Percentiles rank a stretch among this genome's conserved stretches.
These are phyloP conservation scores for Potorous gilbertii DNA, from an alignment of 2,797 vertebrate species.

Conservation along the genomic window DNA sequence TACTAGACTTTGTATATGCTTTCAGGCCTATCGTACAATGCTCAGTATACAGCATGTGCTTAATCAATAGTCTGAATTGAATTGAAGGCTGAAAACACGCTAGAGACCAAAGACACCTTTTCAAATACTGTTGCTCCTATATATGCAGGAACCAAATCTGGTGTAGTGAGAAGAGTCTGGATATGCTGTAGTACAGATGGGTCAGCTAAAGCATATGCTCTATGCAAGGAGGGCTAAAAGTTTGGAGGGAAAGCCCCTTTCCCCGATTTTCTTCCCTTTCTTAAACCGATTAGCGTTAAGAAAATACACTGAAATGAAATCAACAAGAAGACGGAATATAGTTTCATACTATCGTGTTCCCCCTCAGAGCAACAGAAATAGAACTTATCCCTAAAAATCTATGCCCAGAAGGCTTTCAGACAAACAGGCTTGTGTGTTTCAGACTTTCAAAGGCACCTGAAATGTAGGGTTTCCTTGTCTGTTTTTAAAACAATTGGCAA, in stretches of 20 bases:
- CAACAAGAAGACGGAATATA: conserved; percentile 49
- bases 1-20: not conserved
- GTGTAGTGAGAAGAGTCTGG: conserved; percentile 1
- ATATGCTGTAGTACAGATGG: not conserved
- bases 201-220: not conserved
- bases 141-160: conserved; percentile 5
- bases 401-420: conserved; percentile 46
- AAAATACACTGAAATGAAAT: conserved; percentile 60
- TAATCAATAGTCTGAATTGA: not conserved
- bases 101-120: conserved; percentile 23
- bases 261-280: not conserved
- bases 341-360: conserved; percentile 54
- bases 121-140: not conserved
- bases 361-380: conserved; percentile 63
- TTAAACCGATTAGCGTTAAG: conserved; percentile 60
- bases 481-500: conserved; percentile 73
- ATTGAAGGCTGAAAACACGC: conserved; percentile 7
- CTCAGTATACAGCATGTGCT: conserved; percentile 22
- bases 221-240: not conserved
- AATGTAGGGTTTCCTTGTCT: conserved; percentile 73
- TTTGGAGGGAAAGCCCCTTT: not conserved
- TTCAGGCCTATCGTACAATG: not conserved
- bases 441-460: conserved; percentile 74
- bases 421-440: conserved; percentile 70
- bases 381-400: conserved; percentile 55